Conservation (phyloP, 2,888 invertebrate species). For the Empis stercorea region DNA sequence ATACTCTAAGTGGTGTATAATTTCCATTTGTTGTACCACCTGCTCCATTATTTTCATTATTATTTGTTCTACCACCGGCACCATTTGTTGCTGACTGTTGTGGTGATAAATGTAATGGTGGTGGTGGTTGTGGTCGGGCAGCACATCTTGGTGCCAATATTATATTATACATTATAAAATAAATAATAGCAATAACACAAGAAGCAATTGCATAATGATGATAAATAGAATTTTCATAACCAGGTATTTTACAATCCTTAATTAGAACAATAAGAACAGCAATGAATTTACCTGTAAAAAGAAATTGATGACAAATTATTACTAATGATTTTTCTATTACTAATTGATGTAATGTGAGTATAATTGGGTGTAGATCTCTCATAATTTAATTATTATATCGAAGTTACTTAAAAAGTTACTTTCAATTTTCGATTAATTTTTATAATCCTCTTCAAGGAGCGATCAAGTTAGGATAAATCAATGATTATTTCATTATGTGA, state of each 20-base stretch:
- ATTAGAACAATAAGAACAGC: slow-evolving; percentile 52
- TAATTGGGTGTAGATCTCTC: too few relatives aligned
- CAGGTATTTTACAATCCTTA: slow-evolving; percentile 31
- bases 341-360: neutral
- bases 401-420: too few relatives aligned
- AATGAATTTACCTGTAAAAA: slow-evolving; percentile 51
- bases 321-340: too few relatives aligned
- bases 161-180: slow-evolving; percentile 61
- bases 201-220: slow-evolving; percentile 53
- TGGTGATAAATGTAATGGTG: slow-evolving; percentile 34
- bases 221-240: slow-evolving; percentile 36
- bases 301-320: too few relatives aligned
- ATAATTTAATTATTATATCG: too few relatives aligned
- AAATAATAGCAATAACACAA: slow-evolving; percentile 49
- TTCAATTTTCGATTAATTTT: too few relatives aligned
- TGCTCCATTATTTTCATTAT: slow-evolving; percentile 29
- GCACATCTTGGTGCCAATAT: slow-evolving; percentile 61
- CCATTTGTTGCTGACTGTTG: slow-evolving; percentile 6
- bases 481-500: too few relatives aligned
- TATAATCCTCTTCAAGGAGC: too few relatives aligned
- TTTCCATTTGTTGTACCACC: slow-evolving; percentile 44
- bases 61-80: slow-evolving; percentile 27
- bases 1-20: slow-evolving; percentile 67
- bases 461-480: too few relatives aligned
- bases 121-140: slow-evolving; percentile 51